Percentiles rank a stretch among this genome's conserved stretches.
Evolutionary conservation across 2,797 vertebrate species (phyloP).

Genomic region (Parambassis ranga): DNA sequence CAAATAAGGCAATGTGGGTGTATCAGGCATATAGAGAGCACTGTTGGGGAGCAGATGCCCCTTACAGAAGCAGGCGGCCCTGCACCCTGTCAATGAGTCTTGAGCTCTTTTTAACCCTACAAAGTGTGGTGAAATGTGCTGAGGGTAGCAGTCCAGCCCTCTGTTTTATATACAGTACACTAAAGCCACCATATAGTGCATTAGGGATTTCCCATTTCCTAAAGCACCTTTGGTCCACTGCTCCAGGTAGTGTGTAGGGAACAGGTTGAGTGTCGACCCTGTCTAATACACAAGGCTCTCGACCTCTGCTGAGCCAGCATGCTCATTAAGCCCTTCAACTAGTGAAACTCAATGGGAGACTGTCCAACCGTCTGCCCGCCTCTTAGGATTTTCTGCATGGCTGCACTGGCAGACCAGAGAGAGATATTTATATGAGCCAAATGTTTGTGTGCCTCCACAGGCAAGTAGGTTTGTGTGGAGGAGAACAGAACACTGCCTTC

Average conservation of each 20-base stretch:
- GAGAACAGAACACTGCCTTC: slow-evolving; percentile 30
- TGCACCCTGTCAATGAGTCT: slow-evolving; percentile 14
- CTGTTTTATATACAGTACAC: slow-evolving; percentile 41
- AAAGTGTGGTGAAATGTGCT: slow-evolving; percentile 23
- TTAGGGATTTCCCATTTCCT: slow-evolving; percentile 47
- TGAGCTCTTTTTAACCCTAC: slow-evolving; percentile 1
- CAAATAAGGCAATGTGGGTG: slow-evolving; percentile 2
- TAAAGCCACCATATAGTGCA: neutral
- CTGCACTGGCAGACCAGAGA: slow-evolving; percentile 51
- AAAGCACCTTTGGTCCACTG: slow-evolving; percentile 24
- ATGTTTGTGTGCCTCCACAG: slow-evolving; percentile 53
- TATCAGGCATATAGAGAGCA: slow-evolving; percentile 15
- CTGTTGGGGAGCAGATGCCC: slow-evolving; percentile 13
- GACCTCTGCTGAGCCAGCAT: slow-evolving; percentile 68
- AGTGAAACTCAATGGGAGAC: slow-evolving; percentile 61
- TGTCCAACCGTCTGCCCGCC: slow-evolving; percentile 54
- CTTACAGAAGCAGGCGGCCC: slow-evolving; percentile 11
- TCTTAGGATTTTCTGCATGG: slow-evolving; percentile 61
- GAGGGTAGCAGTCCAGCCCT: slow-evolving; percentile 12
- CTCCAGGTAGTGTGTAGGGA: slow-evolving; percentile 29
- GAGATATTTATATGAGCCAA: slow-evolving; percentile 65
- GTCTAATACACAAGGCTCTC: slow-evolving; percentile 35
- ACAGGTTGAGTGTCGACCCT: slow-evolving; percentile 39
- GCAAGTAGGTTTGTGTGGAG: slow-evolving; percentile 34
- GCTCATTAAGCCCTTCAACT: slow-evolving; percentile 66